Evolutionary conservation across 2,797 vertebrate species (phyloP), one percentile per base, ranked within the genome.

Genomic region (Liparis tanakae): DNA sequence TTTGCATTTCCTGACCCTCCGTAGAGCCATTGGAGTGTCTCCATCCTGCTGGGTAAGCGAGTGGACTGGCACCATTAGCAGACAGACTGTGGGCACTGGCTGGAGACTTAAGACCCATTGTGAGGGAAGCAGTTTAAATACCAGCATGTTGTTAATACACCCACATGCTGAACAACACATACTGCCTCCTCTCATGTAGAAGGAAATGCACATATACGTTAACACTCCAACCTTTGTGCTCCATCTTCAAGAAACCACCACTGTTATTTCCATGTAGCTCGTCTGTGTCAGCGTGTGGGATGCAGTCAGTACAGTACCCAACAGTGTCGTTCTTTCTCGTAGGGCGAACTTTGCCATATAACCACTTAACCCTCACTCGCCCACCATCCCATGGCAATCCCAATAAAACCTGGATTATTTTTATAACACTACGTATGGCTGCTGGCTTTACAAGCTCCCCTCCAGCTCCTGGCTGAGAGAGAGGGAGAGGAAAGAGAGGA

Each of bases 361-460:
- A 83, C 85, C 86, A 88, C 82, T 88, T 92, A 89, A 86, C 79
- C 80, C 84, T 46, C 59, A 56, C 74, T 33, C 43, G 77, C 62
- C 76, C 88, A 80, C 63, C 80, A 63, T 82, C 87, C 87, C 80
- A 76, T 83, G 72, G 85, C 89, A 88, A 88, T 90, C 89, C 89
- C 88, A 94, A 90, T 94, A 93, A 95, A 95, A 92, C 83, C 73
- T 75, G 90, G 92, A 94, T 95, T 95, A 94, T 95, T 95, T 93
- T 93, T 91, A 90, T 90, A 93, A 88, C 79, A 75, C 76, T 82
- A 87, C 80, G 76, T 87, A 82, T 81, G 76, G 86, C 87, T 91
- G 83, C 90, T 90, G 92, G 93, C 90, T 93, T 93, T 91, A 92
- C 89, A 91, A 90, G 91, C 85, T 77, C 79, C 78, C 76, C 81